Evolutionary conservation across 2,113 vertebrate genomes (phyloP).

Genomic region (Cygnus atratus): DNA sequence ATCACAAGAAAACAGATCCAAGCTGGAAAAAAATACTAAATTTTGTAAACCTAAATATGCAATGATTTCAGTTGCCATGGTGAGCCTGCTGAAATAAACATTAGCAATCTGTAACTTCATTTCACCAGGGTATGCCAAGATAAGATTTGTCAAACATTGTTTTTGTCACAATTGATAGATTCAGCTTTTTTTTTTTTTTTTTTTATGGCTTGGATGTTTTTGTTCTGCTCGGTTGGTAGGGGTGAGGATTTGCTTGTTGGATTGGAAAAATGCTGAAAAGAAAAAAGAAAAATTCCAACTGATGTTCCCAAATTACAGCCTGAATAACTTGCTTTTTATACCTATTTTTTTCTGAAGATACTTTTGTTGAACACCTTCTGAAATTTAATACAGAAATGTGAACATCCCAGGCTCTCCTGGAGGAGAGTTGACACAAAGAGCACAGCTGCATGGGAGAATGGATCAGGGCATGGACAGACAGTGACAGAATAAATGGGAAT

Average conservation of each 20-base stretch:
- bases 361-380: not conserved
- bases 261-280: not conserved
- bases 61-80: slow-evolving; percentile 60
- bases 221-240: not conserved
- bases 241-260: not conserved
- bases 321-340: not conserved
- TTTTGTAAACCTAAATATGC: slow-evolving; percentile 10
- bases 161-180: slow-evolving; percentile 22
- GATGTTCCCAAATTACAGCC: accelerated
- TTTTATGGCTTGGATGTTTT: not conserved
- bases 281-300: not conserved
- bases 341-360: not conserved
- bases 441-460: not conserved
- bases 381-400: not conserved
- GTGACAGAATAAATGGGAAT: not conserved
- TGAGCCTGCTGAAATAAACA: slow-evolving; percentile 50
- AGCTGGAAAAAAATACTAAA: not conserved
- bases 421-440: not conserved
- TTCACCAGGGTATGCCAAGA: slow-evolving; percentile 20
- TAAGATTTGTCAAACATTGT: not conserved
- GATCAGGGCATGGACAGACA: not conserved
- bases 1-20: not conserved
- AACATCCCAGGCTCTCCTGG: not conserved
- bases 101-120: slow-evolving; percentile 16
- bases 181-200: slow-evolving; percentile 19